Evolutionary conservation across 1,140 invertebrate species (phyloP), one percentile per base, ranked within the genome.

Genomic region (Nasonia giraulti): DNA sequence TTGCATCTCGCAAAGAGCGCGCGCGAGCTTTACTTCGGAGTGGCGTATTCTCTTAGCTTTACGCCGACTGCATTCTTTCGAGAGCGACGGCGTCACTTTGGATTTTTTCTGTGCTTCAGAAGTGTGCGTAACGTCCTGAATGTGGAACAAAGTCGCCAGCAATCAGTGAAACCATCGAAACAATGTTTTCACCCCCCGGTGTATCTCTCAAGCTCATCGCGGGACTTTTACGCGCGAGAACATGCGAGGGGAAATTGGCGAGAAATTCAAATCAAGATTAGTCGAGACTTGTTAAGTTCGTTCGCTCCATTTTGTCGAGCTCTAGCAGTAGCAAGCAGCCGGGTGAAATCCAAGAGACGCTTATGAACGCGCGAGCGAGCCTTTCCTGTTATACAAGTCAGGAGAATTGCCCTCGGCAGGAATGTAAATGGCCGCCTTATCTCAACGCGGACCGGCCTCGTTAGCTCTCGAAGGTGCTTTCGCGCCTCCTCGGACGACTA

Each of bases 391-490:
- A 91, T 87, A 62, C 55, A 62, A 80, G 82, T 82, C 85, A 89
- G 84, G 89, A 89, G 87, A 89, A 91, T 90, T 88, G 89, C 89
- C 88, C 82, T 88, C 88, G 88, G 86, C 87, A 88, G 87, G 88
- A 91, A 91, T 91, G 90, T 89, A 91, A 91, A 91, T 89, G 91
- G 87, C 87, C 86, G 87, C 88, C 88, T 90, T 91, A 91, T 91
- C 89, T 88, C 88, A 79, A 85, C 86, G 85, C 85, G 78, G 68
- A 37, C 44, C 82, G 71, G 85, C 83, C 85, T 82, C 85, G 40
- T 73, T 81, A 50, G 40, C 31, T 55, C 23, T 37, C 44, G n/a
- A 17, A 74, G 87, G 40, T 75, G 73, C 83, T 82, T 69, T 83
- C 80, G 79, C 82, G 85, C 83, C 86, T 71, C 44, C 31, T 82